Evolutionary conservation across 2,888 invertebrate species (phyloP).

Genomic region (Sipha maydis): DNA sequence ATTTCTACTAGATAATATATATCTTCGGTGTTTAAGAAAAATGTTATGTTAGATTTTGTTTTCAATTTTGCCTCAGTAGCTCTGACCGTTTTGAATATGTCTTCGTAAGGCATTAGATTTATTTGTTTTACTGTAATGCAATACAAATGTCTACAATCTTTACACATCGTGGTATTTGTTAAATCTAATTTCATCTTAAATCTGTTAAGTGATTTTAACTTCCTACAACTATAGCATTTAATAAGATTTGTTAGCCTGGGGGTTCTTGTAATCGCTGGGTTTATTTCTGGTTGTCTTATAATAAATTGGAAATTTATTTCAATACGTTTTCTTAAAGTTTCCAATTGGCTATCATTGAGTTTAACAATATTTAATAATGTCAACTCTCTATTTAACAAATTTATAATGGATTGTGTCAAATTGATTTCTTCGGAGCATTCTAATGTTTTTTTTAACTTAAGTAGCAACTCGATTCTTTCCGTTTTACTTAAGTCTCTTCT

Average conservation of each 20-base stretch:
- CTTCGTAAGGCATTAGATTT: too few relatives aligned
- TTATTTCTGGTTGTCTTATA: slow-evolving; percentile 30
- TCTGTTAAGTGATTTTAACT: slow-evolving; percentile 17
- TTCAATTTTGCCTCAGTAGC: too few relatives aligned
- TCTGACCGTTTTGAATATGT: too few relatives aligned
- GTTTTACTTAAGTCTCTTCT: not conserved
- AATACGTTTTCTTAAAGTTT: slow-evolving; percentile 33
- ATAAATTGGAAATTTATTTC: slow-evolving; percentile 19
- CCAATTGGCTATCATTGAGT: not conserved
- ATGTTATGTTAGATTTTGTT: not conserved
- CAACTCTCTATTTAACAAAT: slow-evolving; percentile 16
- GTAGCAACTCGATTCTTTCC: slow-evolving; percentile 27
- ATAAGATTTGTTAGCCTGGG: not conserved
- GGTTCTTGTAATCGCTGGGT: slow-evolving; percentile 2
- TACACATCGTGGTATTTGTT: slow-evolving; percentile 17
- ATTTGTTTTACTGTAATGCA: too few relatives aligned
- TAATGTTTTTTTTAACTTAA: not conserved
- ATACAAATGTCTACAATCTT: not conserved
- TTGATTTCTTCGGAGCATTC: not conserved
- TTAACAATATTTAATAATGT: slow-evolving; percentile 10
- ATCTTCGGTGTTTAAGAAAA: slow-evolving; percentile 14
- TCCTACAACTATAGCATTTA: slow-evolving; percentile 36
- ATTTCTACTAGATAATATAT: slow-evolving; percentile 48
- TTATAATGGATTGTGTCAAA: slow-evolving; percentile 1
- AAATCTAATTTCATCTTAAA: slow-evolving; percentile 12